These are phyloP conservation scores for Argyra leucocephala DNA, from an alignment of 2,888 invertebrate species.

Conservation along the genomic window DNA sequence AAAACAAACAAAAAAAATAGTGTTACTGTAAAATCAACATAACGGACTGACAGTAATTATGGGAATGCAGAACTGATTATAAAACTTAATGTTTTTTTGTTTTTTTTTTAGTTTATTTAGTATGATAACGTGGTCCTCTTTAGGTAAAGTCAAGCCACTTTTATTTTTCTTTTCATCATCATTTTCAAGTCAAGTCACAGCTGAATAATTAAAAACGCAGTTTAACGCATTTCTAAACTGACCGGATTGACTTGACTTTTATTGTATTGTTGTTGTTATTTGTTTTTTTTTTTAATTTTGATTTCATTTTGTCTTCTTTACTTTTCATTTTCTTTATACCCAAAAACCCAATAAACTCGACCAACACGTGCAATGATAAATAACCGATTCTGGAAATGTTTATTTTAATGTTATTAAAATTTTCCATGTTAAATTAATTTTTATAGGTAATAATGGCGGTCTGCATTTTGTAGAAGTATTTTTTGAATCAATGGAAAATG, in stretches of 20 bases:
- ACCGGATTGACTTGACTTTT: constrained; percentile 2
- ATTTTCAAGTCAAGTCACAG: neutral
- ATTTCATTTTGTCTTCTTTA: neutral
- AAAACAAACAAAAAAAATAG: too few species aligned
- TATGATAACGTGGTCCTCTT: too few species aligned
- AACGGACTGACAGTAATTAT: neutral
- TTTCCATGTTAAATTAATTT: neutral
- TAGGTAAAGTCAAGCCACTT: constrained; percentile 4
- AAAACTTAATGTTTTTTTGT: too few species aligned
- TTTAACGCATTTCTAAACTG: neutral
- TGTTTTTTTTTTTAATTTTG: neutral
- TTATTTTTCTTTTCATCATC: neutral
- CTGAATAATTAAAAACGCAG: neutral
- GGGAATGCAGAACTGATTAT: too few species aligned
- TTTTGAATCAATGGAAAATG: too few species aligned
- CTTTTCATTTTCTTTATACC: neutral
- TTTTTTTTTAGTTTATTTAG: neutral
- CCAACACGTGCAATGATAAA: constrained; percentile 2
- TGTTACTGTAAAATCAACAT: too few species aligned
- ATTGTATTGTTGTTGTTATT: neutral
- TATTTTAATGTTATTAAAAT: neutral
- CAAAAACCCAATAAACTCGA: neutral
- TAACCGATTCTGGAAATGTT: neutral
- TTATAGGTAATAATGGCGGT: neutral
- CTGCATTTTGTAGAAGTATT: neutral